phyloP scores from a whole-genome alignment of 2,797 vertebrate species.

The Acrossocheilus wenchowensis region DNA sequence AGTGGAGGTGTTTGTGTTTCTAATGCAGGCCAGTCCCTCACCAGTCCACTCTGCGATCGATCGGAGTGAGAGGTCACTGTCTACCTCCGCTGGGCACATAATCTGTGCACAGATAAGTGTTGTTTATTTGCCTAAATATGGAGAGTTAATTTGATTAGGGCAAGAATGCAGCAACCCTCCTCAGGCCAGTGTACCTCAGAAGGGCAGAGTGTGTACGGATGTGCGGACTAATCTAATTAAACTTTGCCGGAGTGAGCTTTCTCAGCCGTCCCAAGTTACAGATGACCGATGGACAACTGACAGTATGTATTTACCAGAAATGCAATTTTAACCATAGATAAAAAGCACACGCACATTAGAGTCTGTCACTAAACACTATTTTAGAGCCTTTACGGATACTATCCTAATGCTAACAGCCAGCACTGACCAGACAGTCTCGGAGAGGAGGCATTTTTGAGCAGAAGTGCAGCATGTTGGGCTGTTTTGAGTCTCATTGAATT shows the following conservation, averaged over 20 bases:
- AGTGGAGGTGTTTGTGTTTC: conserved; percentile 39
- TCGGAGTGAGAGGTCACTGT: conserved; percentile 44
- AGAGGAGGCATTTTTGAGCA: conserved; percentile 1
- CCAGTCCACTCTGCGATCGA: conserved; percentile 21
- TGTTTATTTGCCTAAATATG: conserved; percentile 64
- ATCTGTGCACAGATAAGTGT: conserved; percentile 54
- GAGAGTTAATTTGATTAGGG: conserved; percentile 61
- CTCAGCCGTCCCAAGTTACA: conserved; percentile 59
- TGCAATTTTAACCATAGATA: neutral
- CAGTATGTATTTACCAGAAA: neutral
- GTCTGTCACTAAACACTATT: neutral
- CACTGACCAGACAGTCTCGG: neutral
- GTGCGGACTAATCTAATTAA: conserved; percentile 78
- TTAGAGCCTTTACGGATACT: neutral
- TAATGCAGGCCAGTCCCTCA: conserved; percentile 30
- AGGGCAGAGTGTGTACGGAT: conserved; percentile 65
- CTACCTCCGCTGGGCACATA: conserved; percentile 49
- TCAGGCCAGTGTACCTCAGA: conserved; percentile 53
- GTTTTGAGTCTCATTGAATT: conserved; percentile 34
- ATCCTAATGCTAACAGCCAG: neutral
- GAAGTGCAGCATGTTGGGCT: conserved; percentile 12
- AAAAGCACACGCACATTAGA: neutral
- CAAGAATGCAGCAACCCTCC: conserved; percentile 55
- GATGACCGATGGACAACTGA: conserved; percentile 26
- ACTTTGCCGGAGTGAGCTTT: conserved; percentile 63